These are phyloP conservation scores for Bombus superbus DNA, from an alignment of 1,140 invertebrate species.

Conservation along the genomic window DNA sequence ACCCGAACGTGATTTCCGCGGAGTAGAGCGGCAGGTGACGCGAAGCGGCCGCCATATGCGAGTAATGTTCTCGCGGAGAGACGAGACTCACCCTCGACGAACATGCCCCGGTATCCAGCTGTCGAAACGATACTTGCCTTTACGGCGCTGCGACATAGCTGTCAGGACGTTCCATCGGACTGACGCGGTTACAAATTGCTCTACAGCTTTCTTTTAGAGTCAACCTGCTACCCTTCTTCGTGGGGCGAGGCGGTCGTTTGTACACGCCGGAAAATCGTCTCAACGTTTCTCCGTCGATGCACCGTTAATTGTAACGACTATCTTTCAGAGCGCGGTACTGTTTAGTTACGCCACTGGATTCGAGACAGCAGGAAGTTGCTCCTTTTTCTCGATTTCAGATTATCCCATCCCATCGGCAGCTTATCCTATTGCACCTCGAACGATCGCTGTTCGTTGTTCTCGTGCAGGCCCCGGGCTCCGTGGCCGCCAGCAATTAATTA, in stretches of 20 bases:
- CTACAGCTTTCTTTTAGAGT: neutral
- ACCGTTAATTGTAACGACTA: too few species aligned
- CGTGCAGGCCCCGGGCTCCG: slow-evolving; percentile 30
- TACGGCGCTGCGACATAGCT: slow-evolving; percentile 30
- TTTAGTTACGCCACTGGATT: too few species aligned
- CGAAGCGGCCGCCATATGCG: slow-evolving; percentile 36
- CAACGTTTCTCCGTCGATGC: too few species aligned
- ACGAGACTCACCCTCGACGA: neutral
- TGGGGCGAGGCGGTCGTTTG: too few species aligned
- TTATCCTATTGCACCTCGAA: slow-evolving; percentile 59
- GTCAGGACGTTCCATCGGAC: neutral
- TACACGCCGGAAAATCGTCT: too few species aligned
- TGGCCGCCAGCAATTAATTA: slow-evolving; percentile 68
- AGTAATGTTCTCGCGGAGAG: slow-evolving; percentile 51
- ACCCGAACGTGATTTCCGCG: slow-evolving; percentile 51
- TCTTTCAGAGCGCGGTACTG: too few species aligned
- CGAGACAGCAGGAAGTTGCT: neutral
- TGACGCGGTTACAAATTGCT: slow-evolving; percentile 50
- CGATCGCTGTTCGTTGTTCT: slow-evolving; percentile 51
- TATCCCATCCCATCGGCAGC: slow-evolving; percentile 12
- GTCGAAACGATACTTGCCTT: slow-evolving; percentile 36
- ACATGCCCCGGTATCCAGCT: neutral
- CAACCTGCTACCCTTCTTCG: neutral
- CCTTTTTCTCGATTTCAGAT: neutral
- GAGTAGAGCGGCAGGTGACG: slow-evolving; percentile 45